phyloP scores from a whole-genome alignment of 2,113 vertebrate species.

The Emydura subglobosa region DNA sequence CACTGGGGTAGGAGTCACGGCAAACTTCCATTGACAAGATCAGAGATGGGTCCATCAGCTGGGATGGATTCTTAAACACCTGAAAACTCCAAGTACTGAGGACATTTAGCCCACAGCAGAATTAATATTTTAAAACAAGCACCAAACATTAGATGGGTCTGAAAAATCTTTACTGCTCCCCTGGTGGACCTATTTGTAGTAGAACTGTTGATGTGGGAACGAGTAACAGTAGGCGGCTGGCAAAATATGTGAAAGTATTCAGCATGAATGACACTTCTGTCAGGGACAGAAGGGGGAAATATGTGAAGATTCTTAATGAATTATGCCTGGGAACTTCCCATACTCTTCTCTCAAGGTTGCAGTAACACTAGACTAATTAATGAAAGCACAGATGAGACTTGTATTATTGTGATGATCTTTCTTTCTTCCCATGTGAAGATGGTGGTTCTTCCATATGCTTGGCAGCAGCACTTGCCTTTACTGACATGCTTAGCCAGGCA shows the following conservation, averaged over 20 bases:
- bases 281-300: neutral
- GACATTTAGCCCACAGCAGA: neutral
- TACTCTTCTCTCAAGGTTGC: neutral
- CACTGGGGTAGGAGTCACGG: neutral
- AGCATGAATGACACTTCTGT: neutral
- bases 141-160: neutral
- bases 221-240: neutral
- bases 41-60: neutral
- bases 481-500: neutral
- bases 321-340: neutral
- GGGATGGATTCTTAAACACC: neutral
- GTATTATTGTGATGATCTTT: neutral
- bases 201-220: neutral
- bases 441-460: neutral
- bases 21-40: neutral
- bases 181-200: neutral
- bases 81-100: neutral
- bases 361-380: neutral
- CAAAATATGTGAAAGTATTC: neutral
- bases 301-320: neutral
- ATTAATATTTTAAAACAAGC: neutral
- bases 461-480: neutral
- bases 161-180: neutral
- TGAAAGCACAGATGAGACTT: neutral
- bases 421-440: neutral